phyloP scores from a whole-genome alignment of 2,113 vertebrate species.

The Melanerpes formicivorus region DNA sequence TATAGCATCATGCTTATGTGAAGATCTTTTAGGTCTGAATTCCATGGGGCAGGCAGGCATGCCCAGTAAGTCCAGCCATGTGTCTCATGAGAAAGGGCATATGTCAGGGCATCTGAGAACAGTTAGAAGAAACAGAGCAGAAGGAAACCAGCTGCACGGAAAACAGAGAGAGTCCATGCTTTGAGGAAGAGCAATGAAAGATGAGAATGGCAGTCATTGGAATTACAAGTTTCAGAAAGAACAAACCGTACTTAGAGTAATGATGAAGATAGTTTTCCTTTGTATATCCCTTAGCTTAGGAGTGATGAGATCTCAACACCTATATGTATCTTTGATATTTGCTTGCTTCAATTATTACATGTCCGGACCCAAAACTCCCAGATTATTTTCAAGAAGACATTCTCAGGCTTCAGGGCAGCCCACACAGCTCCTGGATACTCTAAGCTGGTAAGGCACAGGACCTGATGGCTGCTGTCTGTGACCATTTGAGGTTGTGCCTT shows the following conservation, averaged over 20 bases:
- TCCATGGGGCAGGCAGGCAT: not conserved
- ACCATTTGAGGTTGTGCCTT: no score
- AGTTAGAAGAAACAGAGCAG: slow-evolving; percentile 7
- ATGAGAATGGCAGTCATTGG: not conserved
- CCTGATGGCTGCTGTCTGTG: not conserved
- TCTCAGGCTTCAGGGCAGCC: not conserved
- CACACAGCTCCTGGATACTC: not conserved
- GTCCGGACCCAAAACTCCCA: not conserved
- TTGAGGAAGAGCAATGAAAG: not conserved
- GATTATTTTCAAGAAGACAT: not conserved
- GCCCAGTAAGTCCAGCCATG: not conserved
- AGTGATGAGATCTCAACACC: not conserved
- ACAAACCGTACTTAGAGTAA: not conserved
- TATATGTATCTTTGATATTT: not conserved
- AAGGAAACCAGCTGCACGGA: not conserved
- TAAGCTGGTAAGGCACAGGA: accelerated
- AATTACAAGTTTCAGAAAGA: not conserved
- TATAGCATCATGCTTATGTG: not conserved
- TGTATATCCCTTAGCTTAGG: not conserved
- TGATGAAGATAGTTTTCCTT: not conserved
- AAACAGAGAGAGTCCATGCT: not conserved
- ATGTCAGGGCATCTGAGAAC: not conserved
- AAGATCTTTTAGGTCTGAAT: not conserved
- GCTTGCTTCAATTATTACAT: not conserved
- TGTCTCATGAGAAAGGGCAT: not conserved